phyloP scores from a whole-genome alignment of 1,140 invertebrate species.

The Conus ventricosus region DNA sequence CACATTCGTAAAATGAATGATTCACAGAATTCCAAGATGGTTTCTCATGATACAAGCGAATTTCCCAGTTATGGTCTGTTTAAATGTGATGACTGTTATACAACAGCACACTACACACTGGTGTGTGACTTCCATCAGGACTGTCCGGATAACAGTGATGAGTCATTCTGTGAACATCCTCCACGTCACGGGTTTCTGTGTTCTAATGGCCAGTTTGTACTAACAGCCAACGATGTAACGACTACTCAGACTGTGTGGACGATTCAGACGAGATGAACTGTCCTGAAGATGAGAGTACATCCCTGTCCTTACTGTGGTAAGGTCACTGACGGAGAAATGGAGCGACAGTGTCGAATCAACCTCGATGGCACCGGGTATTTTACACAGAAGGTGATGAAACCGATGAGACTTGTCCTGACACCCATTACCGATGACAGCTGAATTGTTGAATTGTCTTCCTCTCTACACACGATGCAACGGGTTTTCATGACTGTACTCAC shows the following conservation, averaged over 20 bases:
- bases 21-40: not conserved
- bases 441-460: not conserved
- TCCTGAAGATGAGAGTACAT: not conserved
- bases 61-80: not conserved
- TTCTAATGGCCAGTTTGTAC: not conserved
- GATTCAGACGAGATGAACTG: not conserved
- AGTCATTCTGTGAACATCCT: slow-evolving; percentile 2
- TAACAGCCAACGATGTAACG: not conserved
- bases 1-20: not conserved
- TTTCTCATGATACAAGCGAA: not conserved
- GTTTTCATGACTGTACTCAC: not conserved
- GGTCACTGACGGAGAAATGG: not conserved
- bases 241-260: not conserved
- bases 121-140: not conserved
- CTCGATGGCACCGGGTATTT: slow-evolving; percentile 9
- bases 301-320: not conserved
- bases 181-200: not conserved
- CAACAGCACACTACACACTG: not conserved
- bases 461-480: slow-evolving; percentile 26
- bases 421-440: not conserved
- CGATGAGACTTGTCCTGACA: slow-evolving; percentile 10
- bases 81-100: not conserved
- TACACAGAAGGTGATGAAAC: not conserved
- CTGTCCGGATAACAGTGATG: not conserved
- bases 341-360: not conserved